Percentiles rank a stretch among this genome's conserved stretches.
phyloP scores from a whole-genome alignment of 1,140 invertebrate genomes.

The Orius insidiosus region DNA sequence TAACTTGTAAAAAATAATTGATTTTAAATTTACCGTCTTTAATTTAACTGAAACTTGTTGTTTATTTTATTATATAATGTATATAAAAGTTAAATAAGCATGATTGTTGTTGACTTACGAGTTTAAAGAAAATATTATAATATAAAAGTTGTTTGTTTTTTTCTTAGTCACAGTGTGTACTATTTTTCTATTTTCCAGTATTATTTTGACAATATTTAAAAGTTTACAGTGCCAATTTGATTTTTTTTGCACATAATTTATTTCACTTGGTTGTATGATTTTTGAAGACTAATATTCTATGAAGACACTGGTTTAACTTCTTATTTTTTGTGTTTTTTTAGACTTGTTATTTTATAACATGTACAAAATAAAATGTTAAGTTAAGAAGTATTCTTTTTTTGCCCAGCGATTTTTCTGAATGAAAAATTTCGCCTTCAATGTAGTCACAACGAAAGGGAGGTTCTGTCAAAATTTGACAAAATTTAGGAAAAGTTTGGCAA shows the following conservation, averaged over 20 bases:
- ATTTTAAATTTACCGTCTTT: background rate
- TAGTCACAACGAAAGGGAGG: too few relatives aligned
- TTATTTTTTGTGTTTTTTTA: background rate
- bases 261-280: too few relatives aligned
- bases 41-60: background rate
- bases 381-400: background rate
- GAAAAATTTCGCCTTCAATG: background rate
- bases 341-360: slow-evolving; percentile 1
- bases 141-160: background rate
- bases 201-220: background rate
- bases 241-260: background rate
- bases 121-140: background rate
- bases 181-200: background rate
- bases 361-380: background rate
- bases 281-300: too few relatives aligned
- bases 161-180: background rate
- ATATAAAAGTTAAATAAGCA: background rate
- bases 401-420: background rate
- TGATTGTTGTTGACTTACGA: background rate
- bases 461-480: too few relatives aligned
- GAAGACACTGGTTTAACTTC: too few relatives aligned
- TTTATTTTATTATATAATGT: background rate
- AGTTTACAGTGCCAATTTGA: background rate
- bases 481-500: too few relatives aligned
- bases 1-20: background rate